These are phyloP conservation scores for Notiomystis cincta DNA, from an alignment of 2,113 vertebrate species.

Conservation along the genomic window DNA sequence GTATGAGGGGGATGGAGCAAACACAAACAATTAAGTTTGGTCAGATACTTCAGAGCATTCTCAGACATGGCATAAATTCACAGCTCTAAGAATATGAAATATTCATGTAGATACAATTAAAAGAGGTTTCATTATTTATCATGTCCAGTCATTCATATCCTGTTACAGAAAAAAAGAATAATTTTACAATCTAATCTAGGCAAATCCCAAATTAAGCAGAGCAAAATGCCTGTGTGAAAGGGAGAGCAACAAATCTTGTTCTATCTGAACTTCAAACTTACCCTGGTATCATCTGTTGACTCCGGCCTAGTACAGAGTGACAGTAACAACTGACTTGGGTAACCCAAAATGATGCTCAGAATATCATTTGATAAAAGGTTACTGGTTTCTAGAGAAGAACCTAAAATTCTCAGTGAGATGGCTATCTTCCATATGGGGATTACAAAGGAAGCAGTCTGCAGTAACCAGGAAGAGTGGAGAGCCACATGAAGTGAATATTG, in stretches of 20 bases:
- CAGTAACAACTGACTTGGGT: background rate
- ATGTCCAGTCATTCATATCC: background rate
- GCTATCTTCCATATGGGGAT: background rate
- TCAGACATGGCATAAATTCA: background rate
- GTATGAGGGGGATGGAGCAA: background rate
- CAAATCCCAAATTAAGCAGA: background rate
- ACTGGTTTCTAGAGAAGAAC: background rate
- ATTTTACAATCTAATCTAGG: background rate
- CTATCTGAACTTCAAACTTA: background rate
- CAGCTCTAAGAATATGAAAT: background rate
- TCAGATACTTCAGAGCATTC: background rate
- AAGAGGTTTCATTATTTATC: background rate
- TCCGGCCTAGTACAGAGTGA: background rate
- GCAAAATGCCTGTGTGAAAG: background rate
- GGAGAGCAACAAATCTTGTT: background rate
- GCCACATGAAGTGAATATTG: background rate
- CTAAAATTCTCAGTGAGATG: background rate
- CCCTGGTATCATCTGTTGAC: background rate
- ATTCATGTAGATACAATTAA: slow-evolving; percentile 15
- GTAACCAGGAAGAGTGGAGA: background rate
- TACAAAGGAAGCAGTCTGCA: background rate
- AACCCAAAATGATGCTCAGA: background rate
- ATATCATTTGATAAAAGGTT: background rate
- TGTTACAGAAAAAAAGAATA: background rate
- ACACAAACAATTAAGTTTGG: background rate